Conservation (phyloP, 2,797 vertebrate genomes). For the Megaceryle alcyon region DNA sequence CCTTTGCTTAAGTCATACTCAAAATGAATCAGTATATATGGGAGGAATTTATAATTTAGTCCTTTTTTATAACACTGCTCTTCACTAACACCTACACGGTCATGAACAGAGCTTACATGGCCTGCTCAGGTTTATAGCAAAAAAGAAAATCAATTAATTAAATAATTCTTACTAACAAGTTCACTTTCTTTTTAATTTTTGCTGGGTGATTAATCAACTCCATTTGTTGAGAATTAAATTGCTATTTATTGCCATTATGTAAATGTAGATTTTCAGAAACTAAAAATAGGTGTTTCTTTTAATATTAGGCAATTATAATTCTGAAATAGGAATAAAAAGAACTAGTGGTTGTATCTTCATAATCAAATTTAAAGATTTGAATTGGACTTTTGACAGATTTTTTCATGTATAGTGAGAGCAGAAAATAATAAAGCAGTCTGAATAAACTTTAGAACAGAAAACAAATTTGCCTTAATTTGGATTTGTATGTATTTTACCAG, state of each 20-base stretch:
- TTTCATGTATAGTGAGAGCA: background rate
- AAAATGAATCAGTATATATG: conserved; percentile 73
- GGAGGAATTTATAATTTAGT: conserved; percentile 76
- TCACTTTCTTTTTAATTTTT: conserved; percentile 61
- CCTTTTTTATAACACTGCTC: conserved; percentile 70
- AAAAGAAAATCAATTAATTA: conserved; percentile 62
- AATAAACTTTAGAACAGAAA: background rate
- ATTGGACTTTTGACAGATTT: background rate
- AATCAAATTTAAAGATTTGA: background rate
- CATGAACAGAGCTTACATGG: conserved; percentile 52
- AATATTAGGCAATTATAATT: conserved; percentile 28
- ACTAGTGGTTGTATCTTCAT: background rate
- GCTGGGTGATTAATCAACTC: conserved; percentile 60
- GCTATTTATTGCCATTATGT: conserved; percentile 39
- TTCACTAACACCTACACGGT: conserved; percentile 74
- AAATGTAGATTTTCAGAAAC: conserved; percentile 44
- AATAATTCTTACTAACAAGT: conserved; percentile 71
- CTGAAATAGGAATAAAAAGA: conserved; percentile 33
- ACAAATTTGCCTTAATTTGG: background rate
- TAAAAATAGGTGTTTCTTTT: conserved; percentile 52
- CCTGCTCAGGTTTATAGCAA: conserved; percentile 52
- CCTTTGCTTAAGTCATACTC: conserved; percentile 46
- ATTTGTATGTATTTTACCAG: background rate
- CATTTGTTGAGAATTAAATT: conserved; percentile 53
- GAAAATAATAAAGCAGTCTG: background rate